Percentiles rank a stretch among this genome's conserved stretches.
phyloP scores from a whole-genome alignment of 2,113 vertebrate genomes.

The Neomonachus schauinslandi region DNA sequence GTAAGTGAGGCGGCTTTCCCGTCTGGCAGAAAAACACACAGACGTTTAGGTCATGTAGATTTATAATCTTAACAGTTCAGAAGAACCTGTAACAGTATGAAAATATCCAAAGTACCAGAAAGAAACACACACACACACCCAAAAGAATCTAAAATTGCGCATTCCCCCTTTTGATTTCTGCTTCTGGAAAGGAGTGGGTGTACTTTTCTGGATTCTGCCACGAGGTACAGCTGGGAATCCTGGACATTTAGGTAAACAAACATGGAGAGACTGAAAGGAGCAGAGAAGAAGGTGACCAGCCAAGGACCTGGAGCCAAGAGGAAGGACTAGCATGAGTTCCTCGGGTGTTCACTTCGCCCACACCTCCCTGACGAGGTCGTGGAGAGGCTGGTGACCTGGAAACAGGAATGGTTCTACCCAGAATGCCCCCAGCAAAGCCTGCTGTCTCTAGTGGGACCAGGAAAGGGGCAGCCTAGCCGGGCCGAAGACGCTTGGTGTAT shows the following conservation, averaged over 20 bases:
- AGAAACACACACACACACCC: background rate
- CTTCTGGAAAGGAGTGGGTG: background rate
- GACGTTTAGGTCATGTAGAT: background rate
- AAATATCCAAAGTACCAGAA: background rate
- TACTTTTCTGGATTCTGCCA: accelerated
- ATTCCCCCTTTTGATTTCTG: no score
- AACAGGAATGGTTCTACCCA: no score
- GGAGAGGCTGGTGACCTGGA: no score
- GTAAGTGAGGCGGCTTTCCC: background rate
- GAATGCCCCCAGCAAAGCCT: background rate
- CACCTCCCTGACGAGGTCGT: background rate
- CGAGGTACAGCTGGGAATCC: no score
- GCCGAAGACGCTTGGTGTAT: accelerated
- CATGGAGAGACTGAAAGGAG: accelerated
- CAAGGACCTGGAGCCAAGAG: background rate
- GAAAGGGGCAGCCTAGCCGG: background rate
- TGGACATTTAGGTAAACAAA: background rate
- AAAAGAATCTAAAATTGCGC: background rate
- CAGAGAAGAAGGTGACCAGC: background rate
- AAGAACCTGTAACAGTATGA: background rate
- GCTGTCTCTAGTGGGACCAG: background rate
- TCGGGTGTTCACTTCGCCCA: background rate
- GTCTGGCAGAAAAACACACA: background rate
- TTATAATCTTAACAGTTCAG: background rate
- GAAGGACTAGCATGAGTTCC: background rate